Evolutionary conservation across 2,113 vertebrate genomes (phyloP).

Genomic region (Sula dactylatra): DNA sequence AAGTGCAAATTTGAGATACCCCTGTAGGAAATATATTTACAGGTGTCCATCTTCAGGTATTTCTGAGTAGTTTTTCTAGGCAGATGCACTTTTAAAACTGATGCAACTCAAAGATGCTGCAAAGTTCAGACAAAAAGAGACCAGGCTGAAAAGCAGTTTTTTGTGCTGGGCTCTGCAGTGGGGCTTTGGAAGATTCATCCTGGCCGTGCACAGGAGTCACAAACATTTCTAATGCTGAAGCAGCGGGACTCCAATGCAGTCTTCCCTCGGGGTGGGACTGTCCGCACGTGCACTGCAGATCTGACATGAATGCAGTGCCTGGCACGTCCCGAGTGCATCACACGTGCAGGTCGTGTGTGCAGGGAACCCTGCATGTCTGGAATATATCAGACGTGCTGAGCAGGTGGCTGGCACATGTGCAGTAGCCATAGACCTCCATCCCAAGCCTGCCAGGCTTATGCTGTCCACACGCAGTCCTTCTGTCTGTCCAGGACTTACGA

Average conservation of each 20-base stretch:
- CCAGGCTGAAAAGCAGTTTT: not conserved
- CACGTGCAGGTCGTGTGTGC: rapidly evolving
- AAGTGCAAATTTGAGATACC: not conserved
- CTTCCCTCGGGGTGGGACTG: not conserved
- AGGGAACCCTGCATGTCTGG: not conserved
- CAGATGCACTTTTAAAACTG: not conserved
- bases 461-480: not conserved
- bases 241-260: rapidly evolving
- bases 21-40: not conserved
- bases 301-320: rapidly evolving
- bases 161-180: not conserved
- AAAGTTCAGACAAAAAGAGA: not conserved
- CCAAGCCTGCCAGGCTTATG: not conserved
- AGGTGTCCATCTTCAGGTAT: rapidly evolving
- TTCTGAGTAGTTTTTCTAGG: not conserved
- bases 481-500: not conserved
- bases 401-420: rapidly evolving
- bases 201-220: rapidly evolving
- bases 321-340: not conserved
- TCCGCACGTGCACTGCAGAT: rapidly evolving
- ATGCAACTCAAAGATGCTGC: not conserved
- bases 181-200: not conserved
- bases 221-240: not conserved
- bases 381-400: rapidly evolving
- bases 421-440: not conserved